These are phyloP conservation scores for Xyrichtys novacula DNA, from an alignment of 2,797 vertebrate genomes.

Conservation along the genomic window DNA sequence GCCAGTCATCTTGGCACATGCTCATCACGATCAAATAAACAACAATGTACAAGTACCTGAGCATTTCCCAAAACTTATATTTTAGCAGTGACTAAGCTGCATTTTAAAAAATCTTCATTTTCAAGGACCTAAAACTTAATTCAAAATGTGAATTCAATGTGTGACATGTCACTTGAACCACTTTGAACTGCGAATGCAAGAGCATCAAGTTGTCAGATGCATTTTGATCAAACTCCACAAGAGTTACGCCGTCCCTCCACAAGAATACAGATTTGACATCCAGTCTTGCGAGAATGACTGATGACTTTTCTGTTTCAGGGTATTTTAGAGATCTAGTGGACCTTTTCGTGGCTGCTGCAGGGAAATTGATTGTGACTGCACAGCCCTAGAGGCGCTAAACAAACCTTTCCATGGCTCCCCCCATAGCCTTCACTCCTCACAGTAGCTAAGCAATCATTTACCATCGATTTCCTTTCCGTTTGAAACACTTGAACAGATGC, in stretches of 20 bases:
- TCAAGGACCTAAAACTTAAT: too few species aligned
- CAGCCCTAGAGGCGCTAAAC: slow-evolving; percentile 65
- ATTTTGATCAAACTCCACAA: not conserved
- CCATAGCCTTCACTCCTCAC: slow-evolving; percentile 50
- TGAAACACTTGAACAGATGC: slow-evolving; percentile 56
- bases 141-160: too few species aligned
- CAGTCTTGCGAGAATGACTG: slow-evolving; percentile 4
- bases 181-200: too few species aligned
- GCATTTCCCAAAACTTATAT: too few species aligned
- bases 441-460: slow-evolving; percentile 67
- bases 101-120: too few species aligned
- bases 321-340: slow-evolving; percentile 28
- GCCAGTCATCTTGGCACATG: too few species aligned
- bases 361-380: slow-evolving; percentile 76
- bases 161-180: too few species aligned
- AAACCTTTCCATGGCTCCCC: slow-evolving; percentile 72
- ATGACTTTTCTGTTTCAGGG: slow-evolving; percentile 36
- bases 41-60: too few species aligned
- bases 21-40: too few species aligned
- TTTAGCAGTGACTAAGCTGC: too few species aligned
- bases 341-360: slow-evolving; percentile 51
- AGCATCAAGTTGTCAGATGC: too few species aligned
- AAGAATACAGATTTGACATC: slow-evolving; percentile 18
- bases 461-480: slow-evolving; percentile 69
- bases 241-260: not conserved